Base-by-base conservation (phyloP, 2,113 vertebrate species). In the Amblyornis subalaris region DNA sequence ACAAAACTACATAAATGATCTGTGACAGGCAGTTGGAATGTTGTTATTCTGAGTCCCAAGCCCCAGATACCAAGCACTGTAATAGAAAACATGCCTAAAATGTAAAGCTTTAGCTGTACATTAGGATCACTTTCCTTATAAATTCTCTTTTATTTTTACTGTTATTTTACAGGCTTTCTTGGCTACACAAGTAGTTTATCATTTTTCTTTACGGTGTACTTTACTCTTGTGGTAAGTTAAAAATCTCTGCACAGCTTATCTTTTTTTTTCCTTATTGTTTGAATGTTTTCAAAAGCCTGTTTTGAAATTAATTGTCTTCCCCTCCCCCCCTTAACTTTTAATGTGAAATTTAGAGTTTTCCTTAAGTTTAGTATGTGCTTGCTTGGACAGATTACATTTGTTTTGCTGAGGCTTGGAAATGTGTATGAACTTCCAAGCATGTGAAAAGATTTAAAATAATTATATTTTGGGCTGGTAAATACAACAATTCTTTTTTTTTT, bases 171-270 rank as follows among this genome's bases (percentile, higher is more conserved):
- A 99, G 99, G 99, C 94, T 99, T 99, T 97, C 98, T 99, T 97
- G 98, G 99, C 96, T 99, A 99, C 98, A 99, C 98, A 97, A 99
- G 99, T 97, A 98, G 99, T 98, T 95, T 99, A 77, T 98, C 99
- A 96, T 99, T 99, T 98, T 95, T 99, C 97, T 99, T 99, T 97
- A 99, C 98, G 98, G 95, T 99, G 92, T 99, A 99, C 96, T 99
- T 99, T 97, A 95, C 98, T 94, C 90, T 98, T 94, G 99, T 99
- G 98, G 99, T 99, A 97, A 99, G 99, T 98, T 96, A 97, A 98
- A 97, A 97, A 95, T 81, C 85, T 96, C 66, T 85, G 14, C n/a
- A 47, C 89, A 91, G 86, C 77, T 97, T 97, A 96, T 94, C 89
- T 97, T 61, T 96, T 91, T 69, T 90, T 61, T 58, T 57, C 65